Percentiles rank a stretch among this genome's conserved stretches.
These are phyloP conservation scores for Lasioglossum calceatum DNA, from an alignment of 2,888 invertebrate genomes.

Conservation along the genomic window DNA sequence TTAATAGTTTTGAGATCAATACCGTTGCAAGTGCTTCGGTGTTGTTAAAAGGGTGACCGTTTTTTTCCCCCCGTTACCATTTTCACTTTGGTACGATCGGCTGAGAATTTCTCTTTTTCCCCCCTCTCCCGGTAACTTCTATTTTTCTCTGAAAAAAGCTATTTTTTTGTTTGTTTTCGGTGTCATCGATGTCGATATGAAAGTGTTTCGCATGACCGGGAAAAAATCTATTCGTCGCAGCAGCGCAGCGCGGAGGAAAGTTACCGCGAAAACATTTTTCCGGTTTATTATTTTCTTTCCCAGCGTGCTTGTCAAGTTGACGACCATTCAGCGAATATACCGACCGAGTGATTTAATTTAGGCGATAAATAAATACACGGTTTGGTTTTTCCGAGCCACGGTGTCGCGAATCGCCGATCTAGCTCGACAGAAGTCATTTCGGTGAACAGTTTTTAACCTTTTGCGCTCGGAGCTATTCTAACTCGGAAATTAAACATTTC, in stretches of 20 bases:
- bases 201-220: background rate
- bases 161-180: background rate
- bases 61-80: conserved; percentile 6
- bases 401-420: background rate
- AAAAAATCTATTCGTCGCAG: background rate
- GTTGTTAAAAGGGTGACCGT: conserved; percentile 25
- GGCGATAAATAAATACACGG: background rate
- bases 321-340: background rate
- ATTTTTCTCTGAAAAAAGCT: background rate
- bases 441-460: background rate
- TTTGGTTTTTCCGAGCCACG: background rate
- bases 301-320: background rate
- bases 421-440: background rate
- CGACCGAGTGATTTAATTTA: background rate
- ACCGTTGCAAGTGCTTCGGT: conserved; percentile 29
- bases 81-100: background rate
- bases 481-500: no score
- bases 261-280: background rate
- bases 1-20: conserved; percentile 20
- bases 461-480: no score
- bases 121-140: background rate
- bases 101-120: background rate
- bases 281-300: background rate
- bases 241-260: background rate
- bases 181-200: conserved; percentile 3